Evolutionary conservation across 1,140 invertebrate genomes (phyloP), one percentile per base, ranked within the genome.

Genomic region (Aphelinus certus): DNA sequence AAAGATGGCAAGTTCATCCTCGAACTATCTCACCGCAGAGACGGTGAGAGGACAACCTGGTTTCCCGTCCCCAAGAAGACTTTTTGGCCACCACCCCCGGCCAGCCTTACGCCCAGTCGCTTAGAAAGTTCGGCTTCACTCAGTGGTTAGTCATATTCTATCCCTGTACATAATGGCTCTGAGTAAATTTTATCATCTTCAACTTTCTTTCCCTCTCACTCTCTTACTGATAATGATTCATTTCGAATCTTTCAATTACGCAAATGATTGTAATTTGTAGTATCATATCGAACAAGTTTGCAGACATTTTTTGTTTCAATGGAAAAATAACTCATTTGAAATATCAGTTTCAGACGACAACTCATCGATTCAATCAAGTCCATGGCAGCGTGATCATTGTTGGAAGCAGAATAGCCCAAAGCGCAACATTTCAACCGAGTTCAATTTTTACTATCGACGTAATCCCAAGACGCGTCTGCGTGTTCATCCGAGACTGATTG

Each of bases 1-100:
- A 91, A 90, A 81, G 94, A 96, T 93, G 95, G 95, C 78, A 95
- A 95, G 86, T 94, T 96, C 81, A 95, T 96, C 80, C 86, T 96
- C 89, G 95, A 96, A 87, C 82, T 96, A 86, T 94, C 94, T 74
- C 92, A 95, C 77, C 91, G 93, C 48, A 92, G 93, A 76, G 94
- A 95, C 81, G 94, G 94, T 55, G 94, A 95, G 84, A 91, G 93
- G 75, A 91, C 92, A 3, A 93, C 93, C 42, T 96, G 95, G 95
- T 93, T 95, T 80, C 94, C 94, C 56, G 94, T 95, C 75, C 93
- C 94, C 68, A 92, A 94, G 79, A 96, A 95, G 87, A 94, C 94
- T 64, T 95, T 94, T 88, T 95, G 94, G 91, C 93, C 94, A 75
- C 93, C 93, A 56, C 88, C 92, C 78, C 93, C 93, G 57, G 88